Conservation (phyloP, 2,888 invertebrate species). For the Drosophila lutescens region DNA sequence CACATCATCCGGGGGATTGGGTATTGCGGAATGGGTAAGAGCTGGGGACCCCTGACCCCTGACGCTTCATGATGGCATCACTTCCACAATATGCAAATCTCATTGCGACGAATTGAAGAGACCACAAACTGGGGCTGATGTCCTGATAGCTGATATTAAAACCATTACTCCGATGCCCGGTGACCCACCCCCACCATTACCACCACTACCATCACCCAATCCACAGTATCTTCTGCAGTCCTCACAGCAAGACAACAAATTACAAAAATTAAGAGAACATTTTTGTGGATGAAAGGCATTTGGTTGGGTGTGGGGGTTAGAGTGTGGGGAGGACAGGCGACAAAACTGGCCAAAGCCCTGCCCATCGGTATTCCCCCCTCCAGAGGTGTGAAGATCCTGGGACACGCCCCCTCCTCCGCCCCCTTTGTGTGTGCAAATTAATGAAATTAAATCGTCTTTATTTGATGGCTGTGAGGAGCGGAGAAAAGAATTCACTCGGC, state of each 20-base stretch:
- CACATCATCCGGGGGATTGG: constrained; percentile 11
- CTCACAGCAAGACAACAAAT: constrained; percentile 57
- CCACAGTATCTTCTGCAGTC: not conserved
- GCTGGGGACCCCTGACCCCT: not conserved
- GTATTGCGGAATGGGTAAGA: not conserved
- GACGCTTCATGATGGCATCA: constrained; percentile 42
- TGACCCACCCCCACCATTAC: not conserved
- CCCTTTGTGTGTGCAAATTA: constrained; percentile 59
- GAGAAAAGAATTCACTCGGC: constrained; percentile 10
- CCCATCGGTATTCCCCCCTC: not conserved
- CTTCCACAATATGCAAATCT: constrained; percentile 60
- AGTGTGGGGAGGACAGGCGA: constrained; percentile 2
- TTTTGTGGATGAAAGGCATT: constrained; percentile 35
- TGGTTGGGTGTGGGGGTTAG: not conserved
- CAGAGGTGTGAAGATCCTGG: constrained; percentile 21
- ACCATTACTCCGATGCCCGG: constrained; percentile 33
- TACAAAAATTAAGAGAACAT: constrained; percentile 71
- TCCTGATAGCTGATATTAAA: constrained; percentile 54
- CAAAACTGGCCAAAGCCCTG: constrained; percentile 12
- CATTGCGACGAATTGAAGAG: constrained; percentile 48
- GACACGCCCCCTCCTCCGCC: not conserved
- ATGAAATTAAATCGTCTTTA: constrained; percentile 74
- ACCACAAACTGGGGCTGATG: constrained; percentile 49
- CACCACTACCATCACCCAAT: not conserved
- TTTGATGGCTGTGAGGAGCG: constrained; percentile 55